Percentiles rank a stretch among this genome's conserved stretches.
Evolutionary conservation across 2,113 vertebrate genomes (phyloP).

Genomic region (Bothrops jararaca): DNA sequence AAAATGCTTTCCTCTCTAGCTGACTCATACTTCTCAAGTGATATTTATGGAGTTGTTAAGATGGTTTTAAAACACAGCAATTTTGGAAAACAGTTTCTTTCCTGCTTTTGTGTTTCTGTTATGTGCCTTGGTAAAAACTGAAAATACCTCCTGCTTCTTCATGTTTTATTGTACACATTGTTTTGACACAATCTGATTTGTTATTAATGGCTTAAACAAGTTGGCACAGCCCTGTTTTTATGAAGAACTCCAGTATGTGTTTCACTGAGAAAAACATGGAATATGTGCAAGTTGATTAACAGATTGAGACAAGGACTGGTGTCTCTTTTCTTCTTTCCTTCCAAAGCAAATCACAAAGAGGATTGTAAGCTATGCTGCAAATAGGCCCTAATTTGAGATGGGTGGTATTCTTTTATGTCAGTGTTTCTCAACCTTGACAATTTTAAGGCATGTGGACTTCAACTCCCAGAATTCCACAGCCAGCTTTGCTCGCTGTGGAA

Average conservation of each 20-base stretch:
- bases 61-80: conserved; percentile 6
- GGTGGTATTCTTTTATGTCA: background rate
- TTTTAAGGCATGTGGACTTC: no score
- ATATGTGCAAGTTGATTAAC: conserved; percentile 39
- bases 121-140: background rate
- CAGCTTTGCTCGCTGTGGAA: no score
- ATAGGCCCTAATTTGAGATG: conserved; percentile 31
- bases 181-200: conserved; percentile 49
- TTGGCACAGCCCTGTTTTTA: conserved; percentile 47
- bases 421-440: no score
- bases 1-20: conserved; percentile 26
- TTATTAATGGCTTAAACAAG: conserved; percentile 47
- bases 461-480: no score
- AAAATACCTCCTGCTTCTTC: conserved; percentile 21
- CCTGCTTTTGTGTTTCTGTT: conserved; percentile 49
- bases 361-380: conserved; percentile 24
- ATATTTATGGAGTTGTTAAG: background rate
- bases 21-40: conserved; percentile 35
- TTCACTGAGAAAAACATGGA: conserved; percentile 37
- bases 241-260: conserved; percentile 40
- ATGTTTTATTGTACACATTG: conserved; percentile 34
- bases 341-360: conserved; percentile 22
- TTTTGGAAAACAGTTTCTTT: conserved; percentile 58
- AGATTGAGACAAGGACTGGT: conserved; percentile 36
- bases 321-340: conserved; percentile 55